Conservation (phyloP, 1,140 invertebrate genomes). For the Lordiphosa mommai region DNA sequence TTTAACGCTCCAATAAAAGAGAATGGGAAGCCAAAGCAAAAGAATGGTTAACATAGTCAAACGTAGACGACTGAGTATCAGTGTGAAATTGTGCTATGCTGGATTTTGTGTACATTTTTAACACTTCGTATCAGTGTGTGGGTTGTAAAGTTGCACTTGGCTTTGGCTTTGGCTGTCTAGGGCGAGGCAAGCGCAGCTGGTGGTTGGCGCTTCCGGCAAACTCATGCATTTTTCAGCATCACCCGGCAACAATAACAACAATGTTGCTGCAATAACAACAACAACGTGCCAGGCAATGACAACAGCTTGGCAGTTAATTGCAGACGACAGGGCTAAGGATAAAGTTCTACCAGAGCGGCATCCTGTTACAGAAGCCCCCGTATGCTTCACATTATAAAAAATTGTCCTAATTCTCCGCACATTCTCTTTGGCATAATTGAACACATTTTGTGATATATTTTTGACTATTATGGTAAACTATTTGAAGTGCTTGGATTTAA, state of each 20-base stretch:
- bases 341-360: background rate
- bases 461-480: no score
- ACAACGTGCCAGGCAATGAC: constrained; percentile 44
- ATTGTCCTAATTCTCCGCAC: constrained; percentile 8
- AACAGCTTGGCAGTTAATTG: constrained; percentile 60
- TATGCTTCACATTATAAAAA: background rate
- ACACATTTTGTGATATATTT: constrained; percentile 23
- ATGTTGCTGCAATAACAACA: constrained; percentile 13
- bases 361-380: background rate
- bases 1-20: constrained; percentile 28
- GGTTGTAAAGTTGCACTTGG: constrained; percentile 15
- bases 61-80: constrained; percentile 42
- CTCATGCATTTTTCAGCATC: constrained; percentile 63
- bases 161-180: constrained; percentile 29
- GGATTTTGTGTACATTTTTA: constrained; percentile 54
- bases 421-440: constrained; percentile 42
- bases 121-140: constrained; percentile 15
- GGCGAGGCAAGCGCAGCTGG: constrained; percentile 49
- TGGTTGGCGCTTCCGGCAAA: constrained; percentile 48
- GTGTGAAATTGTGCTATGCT: constrained; percentile 55
- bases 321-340: constrained; percentile 39
- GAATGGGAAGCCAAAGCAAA: background rate
- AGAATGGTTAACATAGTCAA: constrained; percentile 26
- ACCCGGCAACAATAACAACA: constrained; percentile 5
- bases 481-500: no score